Evolutionary conservation across 2,888 invertebrate genomes (phyloP), one percentile per base, ranked within the genome.

Genomic region (Hydroisotoma schaefferi): DNA sequence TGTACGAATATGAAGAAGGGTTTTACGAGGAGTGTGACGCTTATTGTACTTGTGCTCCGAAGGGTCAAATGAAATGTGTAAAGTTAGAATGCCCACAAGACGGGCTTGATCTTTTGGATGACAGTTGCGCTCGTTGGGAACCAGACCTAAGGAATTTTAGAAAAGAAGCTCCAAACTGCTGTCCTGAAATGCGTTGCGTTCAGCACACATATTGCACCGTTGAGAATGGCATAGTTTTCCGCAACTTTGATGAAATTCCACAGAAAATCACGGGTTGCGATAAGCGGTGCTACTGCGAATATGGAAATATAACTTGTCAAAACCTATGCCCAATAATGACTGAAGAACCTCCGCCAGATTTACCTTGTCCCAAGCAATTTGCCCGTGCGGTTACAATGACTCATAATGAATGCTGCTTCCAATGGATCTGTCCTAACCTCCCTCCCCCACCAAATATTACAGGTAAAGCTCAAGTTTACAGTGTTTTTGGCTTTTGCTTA

Each of bases 61-160:
- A 80, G 1, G 87, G 85, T 70, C 68, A 73, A 27, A 82, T 85
- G 0, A 86, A 87, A 67, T 94, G 93, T 74, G 84, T 86, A 1
- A 85, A 87, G 44, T 81, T 94, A 26, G 85, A 89, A 65, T 94
- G 93, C 73, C 85, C 93, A 67, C 86, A 87, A 0, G 87, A 87
- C 72, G 91, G 90, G 0, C 78, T 90, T n/a, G 91, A 92, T 74
- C 84, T 90, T 6, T 77, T 91, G 47, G 88, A 91, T 73, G 87
- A 90, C 1, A 84, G 87, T 62, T 94, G 93, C 74, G 80, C 92
- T 8, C 84, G 87, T 68, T 93, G 93, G 93, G 90, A 90, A 62
- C 86, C 88, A 0, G 85, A 85, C 23, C 90, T 90, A 0, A 82
- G 85, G 0, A 80, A 85, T 73, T 86, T 87, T 67, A 79, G 80